Evolutionary conservation across 2,113 vertebrate genomes (phyloP).

Genomic region (Morone saxatilis): DNA sequence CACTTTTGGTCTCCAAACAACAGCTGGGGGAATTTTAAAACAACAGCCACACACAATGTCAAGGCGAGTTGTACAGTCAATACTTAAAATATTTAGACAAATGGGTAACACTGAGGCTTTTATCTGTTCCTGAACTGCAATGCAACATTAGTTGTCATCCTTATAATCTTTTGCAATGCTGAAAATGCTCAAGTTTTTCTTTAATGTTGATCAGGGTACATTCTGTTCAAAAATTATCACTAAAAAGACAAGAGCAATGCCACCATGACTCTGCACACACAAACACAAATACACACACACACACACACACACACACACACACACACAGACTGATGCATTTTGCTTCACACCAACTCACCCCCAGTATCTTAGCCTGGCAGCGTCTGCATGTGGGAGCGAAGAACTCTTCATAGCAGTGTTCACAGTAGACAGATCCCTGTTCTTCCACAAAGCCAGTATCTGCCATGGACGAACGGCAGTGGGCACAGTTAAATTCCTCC

Average conservation of each 20-base stretch:
- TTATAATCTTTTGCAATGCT: neutral
- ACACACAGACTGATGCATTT: constrained; percentile 72
- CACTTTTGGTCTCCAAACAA: neutral
- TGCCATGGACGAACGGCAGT: constrained; percentile 92
- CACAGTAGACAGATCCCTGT: constrained; percentile 91
- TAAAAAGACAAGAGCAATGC: neutral
- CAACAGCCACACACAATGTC: constrained; percentile 1
- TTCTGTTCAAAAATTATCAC: neutral
- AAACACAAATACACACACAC: constrained; percentile 3
- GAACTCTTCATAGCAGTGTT: constrained; percentile 96
- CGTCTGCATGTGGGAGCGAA: constrained; percentile 94
- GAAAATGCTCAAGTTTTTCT: neutral
- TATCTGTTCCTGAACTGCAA: neutral
- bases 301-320: constrained; percentile 10
- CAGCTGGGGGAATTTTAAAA: constrained; percentile 24
- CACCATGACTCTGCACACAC: neutral
- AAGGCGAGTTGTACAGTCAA: neutral
- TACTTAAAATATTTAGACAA: neutral
- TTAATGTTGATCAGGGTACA: neutral
- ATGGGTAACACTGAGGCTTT: neutral
- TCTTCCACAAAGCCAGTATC: constrained; percentile 97
- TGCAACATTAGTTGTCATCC: neutral
- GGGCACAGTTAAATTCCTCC: constrained; percentile 95
- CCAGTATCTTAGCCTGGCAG: constrained; percentile 93
- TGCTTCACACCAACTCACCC: constrained; percentile 75